These are phyloP conservation scores for Gobio gobio DNA, from an alignment of 2,113 vertebrate genomes.

Conservation along the genomic window DNA sequence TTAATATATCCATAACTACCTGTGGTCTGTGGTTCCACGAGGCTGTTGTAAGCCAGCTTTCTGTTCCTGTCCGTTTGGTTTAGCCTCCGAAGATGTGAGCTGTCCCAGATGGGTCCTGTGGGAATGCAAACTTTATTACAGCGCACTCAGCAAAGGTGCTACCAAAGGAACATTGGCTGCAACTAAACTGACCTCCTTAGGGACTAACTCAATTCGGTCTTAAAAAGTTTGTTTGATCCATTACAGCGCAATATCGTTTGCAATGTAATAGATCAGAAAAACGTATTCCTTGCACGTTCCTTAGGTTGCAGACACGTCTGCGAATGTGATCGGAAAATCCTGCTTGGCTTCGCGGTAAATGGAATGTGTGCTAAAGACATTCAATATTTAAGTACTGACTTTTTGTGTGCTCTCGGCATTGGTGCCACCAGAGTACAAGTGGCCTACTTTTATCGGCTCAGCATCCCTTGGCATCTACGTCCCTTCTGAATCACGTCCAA, in stretches of 20 bases:
- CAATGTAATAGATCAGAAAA: slow-evolving; percentile 18
- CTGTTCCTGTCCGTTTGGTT: slow-evolving; percentile 61
- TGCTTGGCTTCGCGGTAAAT: slow-evolving; percentile 25
- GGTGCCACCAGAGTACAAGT: slow-evolving; percentile 24
- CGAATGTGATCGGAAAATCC: slow-evolving; percentile 49
- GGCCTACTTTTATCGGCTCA: slow-evolving; percentile 31
- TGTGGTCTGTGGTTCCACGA: slow-evolving; percentile 67
- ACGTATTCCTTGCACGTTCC: slow-evolving; percentile 45
- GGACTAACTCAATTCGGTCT: slow-evolving; percentile 5
- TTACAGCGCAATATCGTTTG: slow-evolving; percentile 28
- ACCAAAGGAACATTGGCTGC: slow-evolving; percentile 11
- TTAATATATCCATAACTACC: slow-evolving; percentile 58
- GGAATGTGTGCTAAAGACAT: slow-evolving; percentile 42
- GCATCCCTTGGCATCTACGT: slow-evolving; percentile 1
- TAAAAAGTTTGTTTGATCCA: slow-evolving; percentile 14
- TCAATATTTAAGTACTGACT: slow-evolving; percentile 50
- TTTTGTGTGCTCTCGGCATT: slow-evolving; percentile 11
- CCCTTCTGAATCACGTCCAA: slow-evolving; percentile 34
- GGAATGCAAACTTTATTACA: slow-evolving; percentile 30
- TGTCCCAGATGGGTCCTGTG: slow-evolving; percentile 68
- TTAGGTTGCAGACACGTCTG: slow-evolving; percentile 50
- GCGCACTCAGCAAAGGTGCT: slow-evolving; percentile 8
- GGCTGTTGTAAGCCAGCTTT: slow-evolving; percentile 66
- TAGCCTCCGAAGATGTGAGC: slow-evolving; percentile 51
- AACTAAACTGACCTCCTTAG: neutral